These are phyloP conservation scores for Xenopus borealis DNA, from an alignment of 2,113 vertebrate genomes.

Conservation along the genomic window DNA sequence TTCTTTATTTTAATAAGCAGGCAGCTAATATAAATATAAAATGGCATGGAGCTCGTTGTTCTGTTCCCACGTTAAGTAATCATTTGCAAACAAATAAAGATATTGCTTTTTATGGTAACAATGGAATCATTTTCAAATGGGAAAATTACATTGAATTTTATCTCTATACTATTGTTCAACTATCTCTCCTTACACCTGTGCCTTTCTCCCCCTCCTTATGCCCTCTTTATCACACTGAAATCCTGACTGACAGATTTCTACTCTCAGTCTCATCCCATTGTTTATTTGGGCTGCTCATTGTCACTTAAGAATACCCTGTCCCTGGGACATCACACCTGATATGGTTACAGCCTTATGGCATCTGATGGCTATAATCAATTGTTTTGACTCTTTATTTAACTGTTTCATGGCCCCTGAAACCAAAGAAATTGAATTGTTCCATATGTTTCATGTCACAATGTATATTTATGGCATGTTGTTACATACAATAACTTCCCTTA, in stretches of 20 bases:
- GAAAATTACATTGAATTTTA: conserved; percentile 33
- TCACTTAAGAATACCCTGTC: conserved; percentile 27
- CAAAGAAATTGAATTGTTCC: too few relatives aligned
- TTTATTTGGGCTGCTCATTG: conserved; percentile 24
- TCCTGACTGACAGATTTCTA: conserved; percentile 34
- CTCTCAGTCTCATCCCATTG: conserved; percentile 11
- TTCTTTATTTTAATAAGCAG: too few relatives aligned
- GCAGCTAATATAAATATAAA: too few relatives aligned
- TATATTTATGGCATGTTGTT: too few relatives aligned
- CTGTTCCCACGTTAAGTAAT: too few relatives aligned
- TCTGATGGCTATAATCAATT: background rate
- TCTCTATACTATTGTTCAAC: conserved; percentile 30
- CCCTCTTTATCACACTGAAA: conserved; percentile 19
- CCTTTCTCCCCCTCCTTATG: background rate
- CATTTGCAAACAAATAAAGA: too few relatives aligned
- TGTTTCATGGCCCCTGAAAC: background rate
- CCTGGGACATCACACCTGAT: conserved; percentile 39
- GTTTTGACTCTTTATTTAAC: background rate
- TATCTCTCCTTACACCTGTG: conserved; percentile 24
- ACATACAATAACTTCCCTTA: too few relatives aligned
- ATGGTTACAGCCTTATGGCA: conserved; percentile 3
- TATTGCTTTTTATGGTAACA: background rate
- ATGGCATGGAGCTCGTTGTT: too few relatives aligned
- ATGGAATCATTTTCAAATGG: conserved; percentile 13
- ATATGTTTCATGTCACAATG: too few relatives aligned